phyloP scores from a whole-genome alignment of 2,113 vertebrate genomes.

The Caranx ignobilis region DNA sequence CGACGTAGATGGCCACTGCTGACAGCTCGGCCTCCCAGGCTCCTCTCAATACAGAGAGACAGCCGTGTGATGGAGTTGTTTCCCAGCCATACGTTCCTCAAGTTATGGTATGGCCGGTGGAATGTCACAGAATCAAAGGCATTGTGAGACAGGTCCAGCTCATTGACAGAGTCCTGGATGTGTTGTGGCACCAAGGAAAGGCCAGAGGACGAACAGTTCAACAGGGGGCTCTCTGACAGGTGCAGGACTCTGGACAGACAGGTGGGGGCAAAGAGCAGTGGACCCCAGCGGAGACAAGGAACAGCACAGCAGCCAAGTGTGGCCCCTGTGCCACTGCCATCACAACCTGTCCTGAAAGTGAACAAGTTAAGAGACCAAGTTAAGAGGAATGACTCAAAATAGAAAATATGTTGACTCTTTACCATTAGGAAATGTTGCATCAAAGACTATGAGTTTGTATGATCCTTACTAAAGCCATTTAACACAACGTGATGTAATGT shows the following conservation, averaged over 20 bases:
- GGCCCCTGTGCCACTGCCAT: slow-evolving; percentile 67
- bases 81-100: slow-evolving; percentile 77
- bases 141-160: slow-evolving; percentile 83
- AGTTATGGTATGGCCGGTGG: slow-evolving; percentile 33
- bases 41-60: slow-evolving; percentile 74
- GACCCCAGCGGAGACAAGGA: slow-evolving; percentile 59
- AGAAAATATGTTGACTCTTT: not conserved
- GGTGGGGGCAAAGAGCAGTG: slow-evolving; percentile 39
- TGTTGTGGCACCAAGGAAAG: slow-evolving; percentile 59
- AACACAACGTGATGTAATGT: not conserved
- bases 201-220: slow-evolving; percentile 82
- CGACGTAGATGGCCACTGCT: not conserved
- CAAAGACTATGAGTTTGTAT: not conserved
- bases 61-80: slow-evolving; percentile 79
- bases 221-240: slow-evolving; percentile 59
- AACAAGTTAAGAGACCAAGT: slow-evolving; percentile 1
- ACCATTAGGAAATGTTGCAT: not conserved
- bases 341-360: slow-evolving; percentile 45
- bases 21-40: not conserved
- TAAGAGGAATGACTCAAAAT: not conserved
- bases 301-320: slow-evolving; percentile 58
- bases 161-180: slow-evolving; percentile 59
- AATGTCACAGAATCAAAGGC: slow-evolving; percentile 59
- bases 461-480: not conserved
- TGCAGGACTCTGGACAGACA: slow-evolving; percentile 75